Base-by-base conservation (phyloP, 2,888 invertebrate species). In the Tupiocoris notatus region DNA sequence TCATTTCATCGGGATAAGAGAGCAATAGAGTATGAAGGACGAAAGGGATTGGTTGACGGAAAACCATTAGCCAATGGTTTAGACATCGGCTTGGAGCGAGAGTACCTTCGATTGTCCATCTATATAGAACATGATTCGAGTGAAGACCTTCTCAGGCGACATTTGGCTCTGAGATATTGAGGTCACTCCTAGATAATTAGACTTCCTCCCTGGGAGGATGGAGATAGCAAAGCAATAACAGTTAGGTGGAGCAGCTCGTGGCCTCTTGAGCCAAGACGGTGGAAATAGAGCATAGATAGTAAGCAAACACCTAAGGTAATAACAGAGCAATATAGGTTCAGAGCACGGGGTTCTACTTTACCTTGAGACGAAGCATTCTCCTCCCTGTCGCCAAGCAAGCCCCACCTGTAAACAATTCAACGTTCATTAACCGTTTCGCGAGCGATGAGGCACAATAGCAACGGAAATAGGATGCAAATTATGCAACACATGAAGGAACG, bases 221-320 rank as follows among this genome's bases (percentile, higher is more conserved):
- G 18, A 67, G 17, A 57, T 20, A 20, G 22, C 16, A 21, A 18
- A 20, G 67, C 67, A 67, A 67, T 67, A 67, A 67, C 67, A n/a
- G 65, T 59, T 59, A 59, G 59, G 17, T 9, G 39, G 12, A 65
- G 7, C n/a, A n/a, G n/a, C n/a, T n/a, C n/a, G n/a, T n/a, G n/a
- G n/a, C 22, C 57, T 22, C 67, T 57, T 20, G 23, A 56, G 67
- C 23, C 24, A 58, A 66, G 59, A 22, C 58, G 70, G 25, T 58
- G 70, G 70, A 70, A 70, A 59, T 59, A 25, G 70, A 23, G 70
- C 70, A 24, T 59, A 70, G 70, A 70, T 70, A 59, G 61, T 70
- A 70, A 70, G 59, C 70, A 70, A 70, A 70, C 70, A 23, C 23
- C 70, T 59, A 20, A 24, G 24, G 70, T 70, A 70, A 70, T 70